Percentiles rank a stretch among this genome's conserved stretches.
These are phyloP conservation scores for Oenanthe melanoleuca DNA, from an alignment of 2,113 vertebrate species.

Conservation along the genomic window DNA sequence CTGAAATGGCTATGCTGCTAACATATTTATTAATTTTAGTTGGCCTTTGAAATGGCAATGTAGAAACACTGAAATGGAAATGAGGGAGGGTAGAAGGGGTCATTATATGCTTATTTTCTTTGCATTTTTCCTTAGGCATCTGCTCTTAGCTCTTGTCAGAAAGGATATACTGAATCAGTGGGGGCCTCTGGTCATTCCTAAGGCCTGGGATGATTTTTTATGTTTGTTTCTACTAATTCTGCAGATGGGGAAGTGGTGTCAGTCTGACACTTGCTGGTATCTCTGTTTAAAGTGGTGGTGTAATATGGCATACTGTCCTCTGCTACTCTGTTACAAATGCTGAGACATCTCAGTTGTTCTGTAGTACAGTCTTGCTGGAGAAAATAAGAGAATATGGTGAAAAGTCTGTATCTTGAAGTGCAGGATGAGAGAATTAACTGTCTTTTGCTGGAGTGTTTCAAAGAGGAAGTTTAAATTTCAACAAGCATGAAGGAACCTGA, in stretches of 20 bases:
- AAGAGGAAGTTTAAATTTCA: neutral
- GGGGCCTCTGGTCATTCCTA: neutral
- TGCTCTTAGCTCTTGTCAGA: constrained; percentile 12
- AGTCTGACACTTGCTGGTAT: neutral
- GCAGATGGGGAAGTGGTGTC: neutral
- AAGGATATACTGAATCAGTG: neutral
- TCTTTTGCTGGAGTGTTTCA: neutral
- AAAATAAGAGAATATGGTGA: neutral
- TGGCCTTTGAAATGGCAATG: neutral
- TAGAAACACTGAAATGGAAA: neutral
- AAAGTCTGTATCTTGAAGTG: neutral
- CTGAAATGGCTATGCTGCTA: neutral
- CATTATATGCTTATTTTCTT: neutral
- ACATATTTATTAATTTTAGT: neutral
- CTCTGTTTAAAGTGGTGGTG: neutral
- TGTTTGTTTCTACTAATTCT: neutral
- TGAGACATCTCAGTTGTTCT: neutral
- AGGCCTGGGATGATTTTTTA: neutral
- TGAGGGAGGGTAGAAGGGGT: neutral
- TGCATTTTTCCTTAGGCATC: neutral
- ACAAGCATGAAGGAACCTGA: neutral
- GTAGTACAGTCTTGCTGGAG: neutral
- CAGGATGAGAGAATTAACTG: neutral
- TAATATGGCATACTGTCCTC: neutral
- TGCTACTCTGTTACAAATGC: neutral